Conservation (phyloP, 2,113 vertebrate species). For the Percina caprodes region DNA sequence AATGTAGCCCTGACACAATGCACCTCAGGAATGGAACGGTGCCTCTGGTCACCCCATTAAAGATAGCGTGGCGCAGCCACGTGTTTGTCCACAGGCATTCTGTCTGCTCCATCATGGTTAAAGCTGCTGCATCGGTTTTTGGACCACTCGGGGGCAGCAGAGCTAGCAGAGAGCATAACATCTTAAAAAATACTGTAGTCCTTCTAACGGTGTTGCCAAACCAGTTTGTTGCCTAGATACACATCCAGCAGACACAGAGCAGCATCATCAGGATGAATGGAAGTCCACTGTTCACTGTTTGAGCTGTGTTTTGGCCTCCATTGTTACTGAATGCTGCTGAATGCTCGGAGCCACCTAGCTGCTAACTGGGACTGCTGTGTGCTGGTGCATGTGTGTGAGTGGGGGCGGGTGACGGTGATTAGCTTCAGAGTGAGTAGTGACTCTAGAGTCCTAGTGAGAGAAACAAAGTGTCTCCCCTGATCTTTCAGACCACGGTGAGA, state of each 20-base stretch:
- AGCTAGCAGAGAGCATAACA: conserved; percentile 1
- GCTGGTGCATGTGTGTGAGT: not conserved
- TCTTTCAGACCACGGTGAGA: no score
- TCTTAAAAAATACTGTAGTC: not conserved
- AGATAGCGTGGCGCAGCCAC: conserved; percentile 4
- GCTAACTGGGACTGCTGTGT: rapidly evolving
- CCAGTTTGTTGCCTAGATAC: not conserved
- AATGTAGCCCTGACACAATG: conserved; percentile 18
- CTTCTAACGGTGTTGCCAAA: not conserved
- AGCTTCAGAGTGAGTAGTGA: no score
- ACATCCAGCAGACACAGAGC: not conserved
- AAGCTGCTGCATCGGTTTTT: not conserved
- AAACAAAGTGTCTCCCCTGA: no score
- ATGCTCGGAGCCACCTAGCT: not conserved
- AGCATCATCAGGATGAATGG: not conserved
- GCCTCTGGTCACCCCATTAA: not conserved
- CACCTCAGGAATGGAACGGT: conserved; percentile 22
- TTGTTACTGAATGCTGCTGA: not conserved
- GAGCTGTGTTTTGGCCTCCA: not conserved
- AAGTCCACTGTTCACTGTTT: not conserved
- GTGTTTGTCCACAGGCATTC: conserved; percentile 6
- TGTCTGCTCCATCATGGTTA: conserved; percentile 11
- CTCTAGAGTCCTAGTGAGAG: no score
- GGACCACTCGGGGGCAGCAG: conserved; percentile 1
- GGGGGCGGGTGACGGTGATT: no score